Evolutionary conservation across 2,797 vertebrate genomes (phyloP).

Genomic region (Arnoldichthys spilopterus): DNA sequence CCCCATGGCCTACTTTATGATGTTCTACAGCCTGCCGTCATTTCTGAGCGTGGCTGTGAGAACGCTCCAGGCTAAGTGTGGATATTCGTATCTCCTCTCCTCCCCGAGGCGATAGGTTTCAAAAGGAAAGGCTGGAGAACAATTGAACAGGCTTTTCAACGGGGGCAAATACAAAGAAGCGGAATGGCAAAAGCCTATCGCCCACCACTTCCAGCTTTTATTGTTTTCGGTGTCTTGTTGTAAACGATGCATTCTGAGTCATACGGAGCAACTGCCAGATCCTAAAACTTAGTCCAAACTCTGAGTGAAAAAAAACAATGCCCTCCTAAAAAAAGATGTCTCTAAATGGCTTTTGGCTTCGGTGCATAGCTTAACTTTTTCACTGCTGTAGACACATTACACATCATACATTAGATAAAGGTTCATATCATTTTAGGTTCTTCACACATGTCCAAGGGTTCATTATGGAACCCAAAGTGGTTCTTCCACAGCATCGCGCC

Average conservation of each 20-base stretch:
- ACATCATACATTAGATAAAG: too few species aligned
- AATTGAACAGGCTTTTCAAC: slow-evolving; percentile 37
- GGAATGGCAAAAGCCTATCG: slow-evolving; percentile 43
- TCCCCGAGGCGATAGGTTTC: slow-evolving; percentile 49
- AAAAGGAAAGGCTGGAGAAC: slow-evolving; percentile 27
- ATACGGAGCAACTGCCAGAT: not conserved
- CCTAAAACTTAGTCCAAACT: not conserved
- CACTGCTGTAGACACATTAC: too few species aligned
- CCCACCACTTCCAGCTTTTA: slow-evolving; percentile 9
- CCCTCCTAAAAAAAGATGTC: not conserved
- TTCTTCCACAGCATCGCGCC: not conserved
- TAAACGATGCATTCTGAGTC: slow-evolving; percentile 34
- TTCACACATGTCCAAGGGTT: not conserved
- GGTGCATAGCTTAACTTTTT: not conserved
- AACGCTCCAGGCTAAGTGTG: slow-evolving; percentile 28
- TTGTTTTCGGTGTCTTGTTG: not conserved
- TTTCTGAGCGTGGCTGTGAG: slow-evolving; percentile 23
- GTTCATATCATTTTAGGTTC: too few species aligned
- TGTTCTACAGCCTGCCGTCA: slow-evolving; percentile 31
- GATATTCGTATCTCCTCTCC: slow-evolving; percentile 21
- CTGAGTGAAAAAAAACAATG: not conserved
- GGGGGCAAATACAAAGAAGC: slow-evolving; percentile 61
- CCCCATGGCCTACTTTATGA: slow-evolving; percentile 43
- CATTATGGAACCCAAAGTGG: not conserved
- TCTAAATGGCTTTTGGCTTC: not conserved